Conservation (phyloP, 2,888 invertebrate genomes). For the Drosophila stalkeri region DNA sequence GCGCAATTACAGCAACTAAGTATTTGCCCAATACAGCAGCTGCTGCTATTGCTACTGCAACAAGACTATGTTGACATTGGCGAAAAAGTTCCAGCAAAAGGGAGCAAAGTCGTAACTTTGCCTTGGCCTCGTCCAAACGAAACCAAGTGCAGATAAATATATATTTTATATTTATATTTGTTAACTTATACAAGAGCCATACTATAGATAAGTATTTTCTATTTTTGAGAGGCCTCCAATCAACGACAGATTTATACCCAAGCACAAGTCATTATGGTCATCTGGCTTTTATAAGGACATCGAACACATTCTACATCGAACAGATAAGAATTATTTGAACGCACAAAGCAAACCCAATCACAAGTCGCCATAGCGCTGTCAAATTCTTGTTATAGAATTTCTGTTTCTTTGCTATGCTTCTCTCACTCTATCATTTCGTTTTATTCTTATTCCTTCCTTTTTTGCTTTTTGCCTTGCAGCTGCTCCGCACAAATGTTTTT, state of each 20-base stretch:
- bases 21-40: slow-evolving; percentile 15
- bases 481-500: slow-evolving; percentile 41
- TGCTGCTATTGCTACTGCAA: background rate
- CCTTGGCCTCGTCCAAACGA: background rate
- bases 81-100: slow-evolving; percentile 6
- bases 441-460: background rate
- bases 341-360: slow-evolving; percentile 39
- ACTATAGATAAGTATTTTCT: background rate
- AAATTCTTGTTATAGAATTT: slow-evolving; percentile 27
- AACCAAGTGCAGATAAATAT: background rate
- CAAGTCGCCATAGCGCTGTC: slow-evolving; percentile 16
- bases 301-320: slow-evolving; percentile 8
- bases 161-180: background rate
- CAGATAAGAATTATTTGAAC: slow-evolving; percentile 17
- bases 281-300: background rate
- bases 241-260: background rate
- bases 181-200: no score
- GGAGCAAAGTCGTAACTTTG: slow-evolving; percentile 9
- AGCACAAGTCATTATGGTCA: slow-evolving; percentile 2
- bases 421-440: background rate
- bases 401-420: background rate
- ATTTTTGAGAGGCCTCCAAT: background rate
- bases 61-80: slow-evolving; percentile 4
- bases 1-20: slow-evolving; percentile 34
- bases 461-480: slow-evolving; percentile 8